Conservation (phyloP, 2,797 vertebrate species). For the Bufotes viridis region DNA sequence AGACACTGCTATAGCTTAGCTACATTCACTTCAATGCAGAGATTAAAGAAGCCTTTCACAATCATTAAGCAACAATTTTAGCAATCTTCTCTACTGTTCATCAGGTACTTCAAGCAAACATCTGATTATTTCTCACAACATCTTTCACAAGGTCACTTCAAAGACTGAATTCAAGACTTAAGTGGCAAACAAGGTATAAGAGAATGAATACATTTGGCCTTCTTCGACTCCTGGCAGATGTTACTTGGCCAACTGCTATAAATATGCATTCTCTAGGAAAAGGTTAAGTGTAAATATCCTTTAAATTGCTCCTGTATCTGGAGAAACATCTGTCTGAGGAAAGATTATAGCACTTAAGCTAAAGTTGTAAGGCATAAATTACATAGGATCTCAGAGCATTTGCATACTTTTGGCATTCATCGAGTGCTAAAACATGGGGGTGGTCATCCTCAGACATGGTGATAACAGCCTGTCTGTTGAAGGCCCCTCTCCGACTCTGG, state of each 20-base stretch:
- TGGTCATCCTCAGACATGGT: conserved; percentile 95
- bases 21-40: background rate
- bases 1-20: background rate
- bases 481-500: conserved; percentile 80
- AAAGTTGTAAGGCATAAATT: conserved; percentile 47
- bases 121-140: background rate
- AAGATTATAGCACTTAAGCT: conserved; percentile 10
- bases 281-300: background rate
- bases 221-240: background rate
- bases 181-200: background rate
- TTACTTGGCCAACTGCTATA: conserved; percentile 18
- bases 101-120: background rate
- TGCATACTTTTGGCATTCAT: conserved; percentile 95
- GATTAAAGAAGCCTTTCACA: background rate
- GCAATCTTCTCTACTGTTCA: background rate
- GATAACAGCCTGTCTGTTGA: conserved; percentile 86
- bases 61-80: background rate
- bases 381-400: conserved; percentile 18
- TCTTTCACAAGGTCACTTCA: background rate
- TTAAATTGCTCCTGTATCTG: conserved; percentile 25
- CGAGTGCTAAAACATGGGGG: conserved; percentile 90
- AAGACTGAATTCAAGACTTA: background rate
- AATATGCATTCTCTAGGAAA: background rate
- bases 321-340: conserved; percentile 35
- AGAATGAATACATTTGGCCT: background rate